Base-by-base conservation (phyloP, 2,113 vertebrate species). In the Mola mola region DNA sequence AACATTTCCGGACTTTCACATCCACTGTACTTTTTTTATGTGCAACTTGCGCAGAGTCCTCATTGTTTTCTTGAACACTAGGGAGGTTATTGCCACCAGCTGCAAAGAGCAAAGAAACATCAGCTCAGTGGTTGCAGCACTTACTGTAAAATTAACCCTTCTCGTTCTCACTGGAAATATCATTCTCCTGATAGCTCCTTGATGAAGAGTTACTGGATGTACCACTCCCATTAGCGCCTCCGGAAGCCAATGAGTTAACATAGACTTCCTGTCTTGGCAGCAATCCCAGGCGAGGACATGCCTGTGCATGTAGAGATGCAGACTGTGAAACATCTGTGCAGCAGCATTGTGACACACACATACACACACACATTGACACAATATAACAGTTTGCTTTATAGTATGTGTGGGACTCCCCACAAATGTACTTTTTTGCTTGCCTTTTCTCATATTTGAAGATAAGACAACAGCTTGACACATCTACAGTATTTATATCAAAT, bases 251-350 rank as follows among this genome's bases (percentile, higher is more conserved):
- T 5, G 92, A 92, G 94, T 95, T 95, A 96, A 94, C 64, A 68
- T 60, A 90, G 69, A 92, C 89, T 91, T 89, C 76, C 83, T 80
- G 83, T 62, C 73, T 90, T 96, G 94, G 95, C 94, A 84, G 78
- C 53, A 48, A 82, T 95, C 94, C 93, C 93, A 90, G 92, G 89
- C 81, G 59, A 89, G 90, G 91, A 88, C 92, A 92, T 90, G 94
- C 90, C 90, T 90, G 90, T 89, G 92, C 93, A 92, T 72, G 86
- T 82, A 89, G 91, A 93, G 87, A 85, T 94, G 78, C 88, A 93
- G 92, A 94, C 92, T 92, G 48, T 81, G 78, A 94, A 95, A 94
- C 94, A 95, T 94, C 94, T 96, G 93, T 92, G 87, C 72, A 61
- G 77, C 40, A 78, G 72, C 70, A 34, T 43, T 90, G 81, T 68